phyloP scores from a whole-genome alignment of 1,140 invertebrate species.

The Pseudachorutes palmiensis region DNA sequence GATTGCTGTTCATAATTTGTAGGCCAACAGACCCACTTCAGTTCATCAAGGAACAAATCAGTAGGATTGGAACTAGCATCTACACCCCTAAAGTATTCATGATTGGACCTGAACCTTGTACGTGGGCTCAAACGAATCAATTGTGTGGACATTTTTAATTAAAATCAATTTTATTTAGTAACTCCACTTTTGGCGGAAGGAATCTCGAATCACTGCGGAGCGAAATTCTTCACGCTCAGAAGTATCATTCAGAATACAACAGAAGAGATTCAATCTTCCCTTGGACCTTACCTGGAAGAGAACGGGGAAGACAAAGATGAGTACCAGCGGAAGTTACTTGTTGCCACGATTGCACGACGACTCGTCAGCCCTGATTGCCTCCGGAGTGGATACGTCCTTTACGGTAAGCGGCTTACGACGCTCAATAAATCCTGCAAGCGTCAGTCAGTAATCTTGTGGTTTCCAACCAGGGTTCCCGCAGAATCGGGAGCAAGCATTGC shows the following conservation, averaged over 20 bases:
- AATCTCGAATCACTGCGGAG: slow-evolving; percentile 20
- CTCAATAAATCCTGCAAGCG: background rate
- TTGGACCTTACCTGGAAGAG: background rate
- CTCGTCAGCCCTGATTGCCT: slow-evolving; percentile 22
- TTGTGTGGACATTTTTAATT: background rate
- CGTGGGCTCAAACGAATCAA: too few species aligned
- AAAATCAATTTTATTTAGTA: slow-evolving; percentile 6
- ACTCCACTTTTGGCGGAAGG: slow-evolving; percentile 16
- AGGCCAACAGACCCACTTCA: slow-evolving; percentile 27
- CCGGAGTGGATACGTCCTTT: slow-evolving; percentile 27
- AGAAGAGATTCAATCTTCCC: background rate
- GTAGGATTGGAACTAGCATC: slow-evolving; percentile 18
- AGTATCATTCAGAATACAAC: slow-evolving; percentile 17
- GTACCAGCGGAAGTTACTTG: slow-evolving; percentile 11
- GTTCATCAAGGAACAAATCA: slow-evolving; percentile 30
- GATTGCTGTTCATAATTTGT: background rate
- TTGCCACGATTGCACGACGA: slow-evolving; percentile 19
- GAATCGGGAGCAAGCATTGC: slow-evolving; percentile 17
- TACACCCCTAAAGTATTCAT: slow-evolving; percentile 31
- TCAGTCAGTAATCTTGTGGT: too few species aligned
- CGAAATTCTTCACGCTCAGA: slow-evolving; percentile 25
- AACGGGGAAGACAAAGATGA: slow-evolving; percentile 13
- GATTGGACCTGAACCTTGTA: slow-evolving; percentile 22
- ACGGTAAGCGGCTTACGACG: slow-evolving; percentile 14
- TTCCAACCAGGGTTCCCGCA: slow-evolving; percentile 27